These are phyloP conservation scores for Itoplectis maculator DNA, from an alignment of 2,888 invertebrate species.

Conservation along the genomic window DNA sequence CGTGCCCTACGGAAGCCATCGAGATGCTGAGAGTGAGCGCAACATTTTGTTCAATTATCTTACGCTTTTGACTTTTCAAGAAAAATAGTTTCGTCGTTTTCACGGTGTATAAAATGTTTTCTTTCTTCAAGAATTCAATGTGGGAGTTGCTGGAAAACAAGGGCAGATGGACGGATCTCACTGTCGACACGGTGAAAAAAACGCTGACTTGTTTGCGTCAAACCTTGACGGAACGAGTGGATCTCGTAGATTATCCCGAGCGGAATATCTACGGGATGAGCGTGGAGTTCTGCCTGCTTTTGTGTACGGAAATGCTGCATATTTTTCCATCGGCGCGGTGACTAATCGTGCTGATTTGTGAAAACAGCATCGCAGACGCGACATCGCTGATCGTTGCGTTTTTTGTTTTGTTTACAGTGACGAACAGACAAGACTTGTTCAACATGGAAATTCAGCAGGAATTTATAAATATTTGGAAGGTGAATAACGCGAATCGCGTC, in stretches of 20 bases:
- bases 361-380: not conserved
- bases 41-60: conserved; percentile 17
- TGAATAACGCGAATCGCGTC: conserved; percentile 66
- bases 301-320: conserved; percentile 74
- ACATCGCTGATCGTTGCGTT: not conserved
- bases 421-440: conserved; percentile 76
- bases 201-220: conserved; percentile 73
- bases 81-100: conserved; percentile 6
- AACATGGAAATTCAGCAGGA: conserved; percentile 73
- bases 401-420: conserved; percentile 77
- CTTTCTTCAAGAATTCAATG: conserved; percentile 72
- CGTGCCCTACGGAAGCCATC: conserved; percentile 76
- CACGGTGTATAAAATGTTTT: conserved; percentile 10
- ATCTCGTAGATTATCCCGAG: conserved; percentile 74
- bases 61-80: not conserved
- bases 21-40: conserved; percentile 76
- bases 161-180: conserved; percentile 71
- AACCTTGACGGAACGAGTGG: conserved; percentile 76
- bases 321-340: not conserved
- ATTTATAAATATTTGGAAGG: conserved; percentile 80
- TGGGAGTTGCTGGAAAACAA: conserved; percentile 79
- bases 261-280: conserved; percentile 77
- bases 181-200: conserved; percentile 67
- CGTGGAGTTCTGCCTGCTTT: conserved; percentile 79
- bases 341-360: not conserved